Conservation (phyloP, 2,888 invertebrate genomes). For the Seira ritae region DNA sequence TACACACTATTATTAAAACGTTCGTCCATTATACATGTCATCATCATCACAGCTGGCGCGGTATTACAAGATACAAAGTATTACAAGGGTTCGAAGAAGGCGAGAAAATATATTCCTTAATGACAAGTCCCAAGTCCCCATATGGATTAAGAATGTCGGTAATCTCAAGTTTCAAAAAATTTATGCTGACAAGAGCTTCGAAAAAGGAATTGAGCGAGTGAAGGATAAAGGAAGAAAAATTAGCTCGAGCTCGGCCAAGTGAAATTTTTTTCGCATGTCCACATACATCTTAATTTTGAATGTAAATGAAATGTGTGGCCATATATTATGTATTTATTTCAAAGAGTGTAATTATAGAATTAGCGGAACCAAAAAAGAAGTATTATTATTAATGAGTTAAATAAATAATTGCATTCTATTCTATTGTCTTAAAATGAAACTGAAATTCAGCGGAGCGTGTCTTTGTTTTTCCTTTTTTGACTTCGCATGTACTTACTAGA, state of each 20-base stretch:
- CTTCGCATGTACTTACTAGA: background rate
- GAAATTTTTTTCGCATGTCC: background rate
- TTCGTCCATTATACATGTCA: constrained; percentile 14
- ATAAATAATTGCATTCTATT: constrained; percentile 3
- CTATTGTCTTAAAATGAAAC: background rate
- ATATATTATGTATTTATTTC: background rate
- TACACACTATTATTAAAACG: constrained; percentile 10
- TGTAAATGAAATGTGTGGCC: background rate
- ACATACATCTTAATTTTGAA: background rate
- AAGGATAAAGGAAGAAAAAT: constrained; percentile 13
- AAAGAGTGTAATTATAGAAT: constrained; percentile 13
- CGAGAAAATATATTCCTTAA: constrained; percentile 33
- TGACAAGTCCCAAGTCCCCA: constrained; percentile 36
- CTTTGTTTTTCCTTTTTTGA: constrained; percentile 44
- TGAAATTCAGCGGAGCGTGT: constrained; percentile 36
- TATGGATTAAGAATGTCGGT: constrained; percentile 24
- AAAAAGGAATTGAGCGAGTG: constrained; percentile 3
- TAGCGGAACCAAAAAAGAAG: background rate
- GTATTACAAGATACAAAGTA: background rate
- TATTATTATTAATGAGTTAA: background rate
- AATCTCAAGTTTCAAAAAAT: constrained; percentile 9
- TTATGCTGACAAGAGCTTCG: background rate
- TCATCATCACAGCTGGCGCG: background rate
- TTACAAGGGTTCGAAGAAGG: background rate
- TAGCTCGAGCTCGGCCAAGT: background rate